Conservation (phyloP, 2,797 vertebrate genomes). For the Gobionotothen gibberifrons region DNA sequence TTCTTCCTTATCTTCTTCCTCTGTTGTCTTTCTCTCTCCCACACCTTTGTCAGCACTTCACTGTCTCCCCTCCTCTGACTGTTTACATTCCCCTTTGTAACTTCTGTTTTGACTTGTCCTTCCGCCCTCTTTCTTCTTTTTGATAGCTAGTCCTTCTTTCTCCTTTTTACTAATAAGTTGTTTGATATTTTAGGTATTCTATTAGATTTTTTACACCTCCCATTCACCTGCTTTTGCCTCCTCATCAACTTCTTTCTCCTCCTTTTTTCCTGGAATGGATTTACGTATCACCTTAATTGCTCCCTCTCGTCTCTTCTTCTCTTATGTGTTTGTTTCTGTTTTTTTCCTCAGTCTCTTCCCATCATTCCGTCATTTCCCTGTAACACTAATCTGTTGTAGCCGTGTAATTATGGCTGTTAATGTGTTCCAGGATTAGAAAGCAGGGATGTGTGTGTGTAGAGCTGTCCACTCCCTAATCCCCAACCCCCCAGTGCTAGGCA, state of each 20-base stretch:
- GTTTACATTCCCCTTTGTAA: constrained; percentile 32
- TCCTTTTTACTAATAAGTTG: constrained; percentile 1
- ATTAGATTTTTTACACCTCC: not conserved
- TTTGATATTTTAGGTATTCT: constrained; percentile 25
- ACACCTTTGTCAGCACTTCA: constrained; percentile 49
- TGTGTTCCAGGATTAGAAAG: constrained; percentile 78
- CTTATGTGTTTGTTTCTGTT: constrained; percentile 30
- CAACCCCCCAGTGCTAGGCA: constrained; percentile 42
- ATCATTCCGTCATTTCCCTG: constrained; percentile 59
- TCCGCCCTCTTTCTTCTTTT: constrained; percentile 15
- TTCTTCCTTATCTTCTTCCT: constrained; percentile 15
- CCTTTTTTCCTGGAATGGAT: constrained; percentile 12
- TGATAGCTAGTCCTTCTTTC: constrained; percentile 13
- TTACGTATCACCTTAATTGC: constrained; percentile 26
- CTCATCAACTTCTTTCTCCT: constrained; percentile 5
- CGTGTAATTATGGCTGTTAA: constrained; percentile 78
- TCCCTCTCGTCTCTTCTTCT: constrained; percentile 12
- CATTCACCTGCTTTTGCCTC: too few relatives aligned
- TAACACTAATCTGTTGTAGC: constrained; percentile 76
- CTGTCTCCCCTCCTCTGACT: constrained; percentile 14
- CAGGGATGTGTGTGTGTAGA: constrained; percentile 42
- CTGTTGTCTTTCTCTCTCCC: constrained; percentile 38
- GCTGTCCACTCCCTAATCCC: constrained; percentile 67
- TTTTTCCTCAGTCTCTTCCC: constrained; percentile 45
- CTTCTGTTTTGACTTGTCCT: constrained; percentile 34